Percentiles rank a stretch among this genome's conserved stretches.
Conservation (phyloP, 1,140 invertebrate species). For the Hermatobates lingyangjiaoensis region DNA sequence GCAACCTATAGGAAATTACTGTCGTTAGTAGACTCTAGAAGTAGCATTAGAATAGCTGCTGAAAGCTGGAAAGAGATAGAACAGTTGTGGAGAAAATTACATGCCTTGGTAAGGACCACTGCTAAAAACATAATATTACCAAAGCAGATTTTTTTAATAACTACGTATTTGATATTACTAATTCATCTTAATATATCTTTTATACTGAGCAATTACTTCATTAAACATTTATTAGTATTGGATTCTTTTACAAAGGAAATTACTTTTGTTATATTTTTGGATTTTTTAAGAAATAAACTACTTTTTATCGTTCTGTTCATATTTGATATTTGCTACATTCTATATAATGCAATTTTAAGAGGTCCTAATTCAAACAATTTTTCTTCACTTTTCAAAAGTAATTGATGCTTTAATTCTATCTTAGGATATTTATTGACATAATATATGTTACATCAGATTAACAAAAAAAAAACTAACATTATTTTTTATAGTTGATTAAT, state of each 20-base stretch:
- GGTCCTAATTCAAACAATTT: too few relatives aligned
- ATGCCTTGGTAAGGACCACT: constrained; percentile 29
- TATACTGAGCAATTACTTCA: too few relatives aligned
- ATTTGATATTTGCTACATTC: too few relatives aligned
- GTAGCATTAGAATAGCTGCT: constrained; percentile 52
- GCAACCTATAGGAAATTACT: constrained; percentile 48
- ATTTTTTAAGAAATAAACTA: not conserved
- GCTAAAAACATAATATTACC: constrained; percentile 3
- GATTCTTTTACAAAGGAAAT: not conserved
- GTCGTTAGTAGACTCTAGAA: constrained; percentile 52
- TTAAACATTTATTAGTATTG: not conserved
- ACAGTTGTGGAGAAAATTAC: constrained; percentile 52
- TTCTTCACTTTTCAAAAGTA: too few relatives aligned
- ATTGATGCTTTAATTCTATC: too few relatives aligned
- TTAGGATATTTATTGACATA: too few relatives aligned
- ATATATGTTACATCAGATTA: too few relatives aligned
- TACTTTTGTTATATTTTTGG: not conserved
- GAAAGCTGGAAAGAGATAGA: constrained; percentile 63
- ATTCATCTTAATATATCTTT: too few relatives aligned
- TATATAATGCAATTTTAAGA: too few relatives aligned
- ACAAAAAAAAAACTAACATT: too few relatives aligned
- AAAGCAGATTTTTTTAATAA: not conserved
- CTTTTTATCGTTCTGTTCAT: not conserved
- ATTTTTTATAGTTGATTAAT: too few relatives aligned
- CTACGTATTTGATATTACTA: too few relatives aligned